These are phyloP conservation scores for Antrozous pallidus DNA, from an alignment of 2,797 vertebrate genomes.

Conservation along the genomic window DNA sequence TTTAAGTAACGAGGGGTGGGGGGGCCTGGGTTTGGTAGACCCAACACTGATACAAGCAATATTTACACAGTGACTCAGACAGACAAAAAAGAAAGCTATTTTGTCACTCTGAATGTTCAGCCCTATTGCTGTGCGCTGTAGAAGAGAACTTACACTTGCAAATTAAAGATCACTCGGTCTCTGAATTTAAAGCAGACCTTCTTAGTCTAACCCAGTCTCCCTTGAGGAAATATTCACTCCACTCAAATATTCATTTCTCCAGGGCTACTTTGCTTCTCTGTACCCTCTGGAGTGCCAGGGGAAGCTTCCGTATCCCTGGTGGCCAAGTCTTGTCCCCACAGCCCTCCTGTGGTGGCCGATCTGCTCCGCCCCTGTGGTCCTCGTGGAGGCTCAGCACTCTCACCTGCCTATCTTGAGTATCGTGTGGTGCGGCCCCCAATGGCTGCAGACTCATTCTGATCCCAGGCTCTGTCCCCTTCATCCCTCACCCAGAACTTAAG, in stretches of 20 bases:
- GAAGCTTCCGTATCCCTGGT: neutral
- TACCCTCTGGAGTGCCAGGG: accelerated
- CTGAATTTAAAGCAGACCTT: neutral
- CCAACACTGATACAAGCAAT: neutral
- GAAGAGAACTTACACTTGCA: neutral
- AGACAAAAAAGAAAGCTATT: neutral
- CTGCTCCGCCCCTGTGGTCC: neutral
- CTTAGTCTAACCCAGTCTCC: neutral
- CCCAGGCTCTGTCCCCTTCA: neutral
- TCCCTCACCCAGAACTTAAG: neutral
- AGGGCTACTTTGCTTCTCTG: neutral
- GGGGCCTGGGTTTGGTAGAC: neutral
- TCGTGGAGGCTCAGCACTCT: neutral
- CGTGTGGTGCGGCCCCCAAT: neutral
- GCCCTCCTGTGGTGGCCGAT: neutral
- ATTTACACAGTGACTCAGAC: neutral
- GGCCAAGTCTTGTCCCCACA: neutral
- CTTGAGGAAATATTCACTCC: neutral
- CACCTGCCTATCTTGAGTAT: neutral
- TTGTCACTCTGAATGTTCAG: neutral
- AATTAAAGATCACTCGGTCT: neutral
- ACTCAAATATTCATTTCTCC: neutral
- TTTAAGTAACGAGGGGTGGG: neutral
- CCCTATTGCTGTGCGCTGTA: neutral
- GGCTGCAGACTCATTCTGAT: neutral